Evolutionary conservation across 2,888 invertebrate species (phyloP).

Genomic region (Lamellibrachia satsuma): DNA sequence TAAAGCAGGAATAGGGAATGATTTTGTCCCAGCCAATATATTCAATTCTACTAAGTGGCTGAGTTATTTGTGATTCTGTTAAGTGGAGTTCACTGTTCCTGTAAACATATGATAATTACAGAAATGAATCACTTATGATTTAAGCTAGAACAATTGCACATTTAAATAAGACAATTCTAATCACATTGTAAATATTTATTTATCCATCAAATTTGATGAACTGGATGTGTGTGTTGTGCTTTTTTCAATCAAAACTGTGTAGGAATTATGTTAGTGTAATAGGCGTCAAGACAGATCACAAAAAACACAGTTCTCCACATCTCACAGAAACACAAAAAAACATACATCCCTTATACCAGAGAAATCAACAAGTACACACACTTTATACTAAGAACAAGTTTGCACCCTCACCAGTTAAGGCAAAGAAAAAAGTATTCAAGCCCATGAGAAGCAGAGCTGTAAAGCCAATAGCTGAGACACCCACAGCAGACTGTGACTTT

Average conservation of each 20-base stretch:
- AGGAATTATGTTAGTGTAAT: not conserved
- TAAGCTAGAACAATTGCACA: not conserved
- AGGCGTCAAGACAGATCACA: not conserved
- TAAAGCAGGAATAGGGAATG: too few relatives aligned
- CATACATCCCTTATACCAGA: not conserved
- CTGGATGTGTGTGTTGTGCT: not conserved
- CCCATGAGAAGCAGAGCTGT: not conserved
- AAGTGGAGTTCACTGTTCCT: too few relatives aligned
- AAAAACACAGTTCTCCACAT: not conserved
- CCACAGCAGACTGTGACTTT: not conserved
- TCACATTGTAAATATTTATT: not conserved
- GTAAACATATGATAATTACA: too few relatives aligned
- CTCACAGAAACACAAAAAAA: not conserved
- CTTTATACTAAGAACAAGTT: not conserved
- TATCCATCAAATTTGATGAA: not conserved
- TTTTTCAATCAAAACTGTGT: not conserved
- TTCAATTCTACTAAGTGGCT: too few relatives aligned
- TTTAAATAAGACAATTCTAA: not conserved
- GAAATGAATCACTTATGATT: too few relatives aligned
- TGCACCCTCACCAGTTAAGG: not conserved
- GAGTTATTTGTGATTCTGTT: too few relatives aligned
- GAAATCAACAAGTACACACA: not conserved
- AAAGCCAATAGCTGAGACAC: not conserved
- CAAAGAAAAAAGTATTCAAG: not conserved
- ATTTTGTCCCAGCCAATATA: too few relatives aligned